Evolutionary conservation across 2,797 vertebrate species (phyloP).

Genomic region (Macrochelys suwanniensis): DNA sequence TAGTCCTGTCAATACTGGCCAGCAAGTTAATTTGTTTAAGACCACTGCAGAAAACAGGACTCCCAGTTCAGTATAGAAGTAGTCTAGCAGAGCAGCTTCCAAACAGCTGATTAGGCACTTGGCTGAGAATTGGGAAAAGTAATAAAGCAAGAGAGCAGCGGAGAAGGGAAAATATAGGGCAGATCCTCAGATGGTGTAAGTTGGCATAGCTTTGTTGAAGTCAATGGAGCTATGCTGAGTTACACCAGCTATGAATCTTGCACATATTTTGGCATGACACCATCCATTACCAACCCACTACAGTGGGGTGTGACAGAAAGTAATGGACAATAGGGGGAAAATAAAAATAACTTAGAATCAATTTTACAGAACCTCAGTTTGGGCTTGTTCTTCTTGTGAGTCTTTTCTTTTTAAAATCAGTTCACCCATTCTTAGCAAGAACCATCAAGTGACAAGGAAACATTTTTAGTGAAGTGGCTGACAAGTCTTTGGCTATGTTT

Average conservation of each 20-base stretch:
- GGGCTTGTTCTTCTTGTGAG: background rate
- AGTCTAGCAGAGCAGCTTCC: background rate
- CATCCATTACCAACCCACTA: background rate
- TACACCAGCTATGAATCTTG: fast-evolving
- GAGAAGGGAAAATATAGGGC: background rate
- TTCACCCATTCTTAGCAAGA: background rate
- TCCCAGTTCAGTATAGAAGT: background rate
- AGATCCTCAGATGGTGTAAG: background rate
- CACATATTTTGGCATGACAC: background rate
- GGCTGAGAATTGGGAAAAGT: background rate
- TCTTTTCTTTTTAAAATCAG: background rate
- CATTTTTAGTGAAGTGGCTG: background rate
- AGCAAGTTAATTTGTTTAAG: background rate
- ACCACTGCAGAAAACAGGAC: background rate
- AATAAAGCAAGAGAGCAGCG: background rate
- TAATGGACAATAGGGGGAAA: background rate
- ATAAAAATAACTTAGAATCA: background rate
- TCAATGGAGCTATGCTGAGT: background rate
- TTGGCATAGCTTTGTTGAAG: background rate
- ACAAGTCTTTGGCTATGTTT: background rate
- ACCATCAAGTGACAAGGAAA: background rate
- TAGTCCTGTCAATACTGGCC: background rate
- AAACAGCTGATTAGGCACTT: background rate
- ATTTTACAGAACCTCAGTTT: background rate
- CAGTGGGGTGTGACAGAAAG: background rate